These are phyloP conservation scores for Actenoides hombroni DNA, from an alignment of 2,113 vertebrate genomes.

Conservation along the genomic window DNA sequence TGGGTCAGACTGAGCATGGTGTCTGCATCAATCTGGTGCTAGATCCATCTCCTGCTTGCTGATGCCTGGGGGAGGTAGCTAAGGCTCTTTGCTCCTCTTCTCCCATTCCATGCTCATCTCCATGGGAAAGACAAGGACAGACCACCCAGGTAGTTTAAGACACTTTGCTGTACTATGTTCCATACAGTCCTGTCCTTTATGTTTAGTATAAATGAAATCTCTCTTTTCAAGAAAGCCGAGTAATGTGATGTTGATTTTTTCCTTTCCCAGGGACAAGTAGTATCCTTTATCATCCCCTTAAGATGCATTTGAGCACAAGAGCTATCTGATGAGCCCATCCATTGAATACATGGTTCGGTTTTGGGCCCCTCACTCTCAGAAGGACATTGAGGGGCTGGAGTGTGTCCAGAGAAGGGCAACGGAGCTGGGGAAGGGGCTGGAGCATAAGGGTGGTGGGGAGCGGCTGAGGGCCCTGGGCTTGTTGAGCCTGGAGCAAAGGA, in stretches of 20 bases:
- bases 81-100: neutral
- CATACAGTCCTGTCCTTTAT: neutral
- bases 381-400: neutral
- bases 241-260: neutral
- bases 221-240: neutral
- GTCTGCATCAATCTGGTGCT: rapidly evolving
- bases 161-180: neutral
- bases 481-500: neutral
- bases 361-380: neutral
- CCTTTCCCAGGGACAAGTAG: neutral
- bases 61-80: neutral
- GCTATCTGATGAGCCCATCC: neutral
- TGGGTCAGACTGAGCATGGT: too few relatives aligned
- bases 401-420: rapidly evolving
- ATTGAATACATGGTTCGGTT: rapidly evolving
- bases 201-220: neutral
- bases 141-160: too few relatives aligned
- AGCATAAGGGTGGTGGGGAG: neutral
- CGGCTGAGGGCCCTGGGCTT: neutral
- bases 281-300: neutral
- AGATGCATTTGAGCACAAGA: neutral
- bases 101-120: neutral
- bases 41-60: neutral
- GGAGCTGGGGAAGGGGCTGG: neutral
- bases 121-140: neutral